These are phyloP conservation scores for Kryphioiulus occultus DNA, from an alignment of 2,888 invertebrate species.

Conservation along the genomic window DNA sequence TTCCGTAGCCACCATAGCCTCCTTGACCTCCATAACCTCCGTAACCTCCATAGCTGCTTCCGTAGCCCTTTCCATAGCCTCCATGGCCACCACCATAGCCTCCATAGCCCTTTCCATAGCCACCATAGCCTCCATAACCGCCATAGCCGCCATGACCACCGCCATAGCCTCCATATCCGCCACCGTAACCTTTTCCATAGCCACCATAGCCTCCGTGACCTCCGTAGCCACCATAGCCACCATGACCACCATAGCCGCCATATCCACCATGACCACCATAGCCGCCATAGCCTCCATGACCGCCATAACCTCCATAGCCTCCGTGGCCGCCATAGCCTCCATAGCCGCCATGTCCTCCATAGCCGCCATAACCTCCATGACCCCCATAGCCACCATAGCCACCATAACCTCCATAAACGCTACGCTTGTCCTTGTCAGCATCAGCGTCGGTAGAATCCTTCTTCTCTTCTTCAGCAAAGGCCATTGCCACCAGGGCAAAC, in stretches of 20 bases:
- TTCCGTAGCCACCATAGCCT: constrained; percentile 44
- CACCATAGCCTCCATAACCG: background rate
- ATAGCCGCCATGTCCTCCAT: constrained; percentile 22
- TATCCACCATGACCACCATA: constrained; percentile 1
- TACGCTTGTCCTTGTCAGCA: constrained; percentile 36
- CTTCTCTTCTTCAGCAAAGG: constrained; percentile 31
- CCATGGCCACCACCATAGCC: background rate
- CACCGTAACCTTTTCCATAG: background rate
- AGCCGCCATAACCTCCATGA: background rate
- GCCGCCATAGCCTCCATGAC: background rate
- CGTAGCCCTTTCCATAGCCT: background rate
- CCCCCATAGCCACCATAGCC: background rate
- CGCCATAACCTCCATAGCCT: constrained; percentile 42
- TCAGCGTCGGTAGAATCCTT: background rate
- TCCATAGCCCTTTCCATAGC: background rate
- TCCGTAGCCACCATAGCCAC: constrained; percentile 2
- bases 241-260: constrained; percentile 20
- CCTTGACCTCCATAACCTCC: constrained; percentile 43
- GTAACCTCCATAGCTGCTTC: background rate
- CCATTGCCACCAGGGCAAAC: constrained; percentile 25
- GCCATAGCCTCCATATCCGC: constrained; percentile 33
- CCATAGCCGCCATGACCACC: constrained; percentile 13
- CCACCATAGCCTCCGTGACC: background rate
- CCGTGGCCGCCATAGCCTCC: too few relatives aligned
- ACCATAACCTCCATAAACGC: constrained; percentile 17